Percentiles rank a stretch among this genome's conserved stretches.
phyloP scores from a whole-genome alignment of 2,113 vertebrate genomes.

The Labeo rohita region DNA sequence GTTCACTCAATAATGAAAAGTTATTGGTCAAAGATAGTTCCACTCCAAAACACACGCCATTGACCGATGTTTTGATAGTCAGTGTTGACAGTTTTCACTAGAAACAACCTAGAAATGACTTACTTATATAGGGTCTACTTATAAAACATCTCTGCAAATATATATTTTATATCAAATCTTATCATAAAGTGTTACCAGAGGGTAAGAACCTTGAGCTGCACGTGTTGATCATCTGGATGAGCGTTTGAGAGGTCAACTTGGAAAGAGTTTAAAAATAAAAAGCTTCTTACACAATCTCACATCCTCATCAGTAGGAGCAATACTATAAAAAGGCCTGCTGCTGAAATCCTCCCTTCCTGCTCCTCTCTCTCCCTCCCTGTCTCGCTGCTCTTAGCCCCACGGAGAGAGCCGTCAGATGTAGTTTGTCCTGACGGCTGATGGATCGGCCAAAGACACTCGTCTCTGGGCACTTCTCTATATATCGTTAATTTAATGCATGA shows the following conservation, averaged over 20 bases:
- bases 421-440: slow-evolving; percentile 83
- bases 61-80: neutral
- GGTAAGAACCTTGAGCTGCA: neutral
- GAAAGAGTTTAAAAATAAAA: neutral
- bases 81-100: neutral
- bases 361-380: slow-evolving; percentile 57
- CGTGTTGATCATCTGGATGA: neutral
- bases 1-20: neutral
- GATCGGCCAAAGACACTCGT: slow-evolving; percentile 86
- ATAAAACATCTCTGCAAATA: no score
- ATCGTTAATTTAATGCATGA: slow-evolving; percentile 90
- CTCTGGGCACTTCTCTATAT: slow-evolving; percentile 87
- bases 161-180: neutral
- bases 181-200: neutral
- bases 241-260: neutral
- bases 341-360: slow-evolving; percentile 1
- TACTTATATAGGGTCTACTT: no score
- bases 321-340: slow-evolving; percentile 61
- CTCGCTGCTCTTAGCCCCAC: slow-evolving; percentile 63
- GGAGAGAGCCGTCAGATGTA: slow-evolving; percentile 79
- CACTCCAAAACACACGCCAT: neutral
- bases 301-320: slow-evolving; percentile 64
- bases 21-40: neutral
- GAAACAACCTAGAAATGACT: no score
- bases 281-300: slow-evolving; percentile 49